These are phyloP conservation scores for Darevskia mixta DNA, from an alignment of 2,797 vertebrate species.

Conservation along the genomic window DNA sequence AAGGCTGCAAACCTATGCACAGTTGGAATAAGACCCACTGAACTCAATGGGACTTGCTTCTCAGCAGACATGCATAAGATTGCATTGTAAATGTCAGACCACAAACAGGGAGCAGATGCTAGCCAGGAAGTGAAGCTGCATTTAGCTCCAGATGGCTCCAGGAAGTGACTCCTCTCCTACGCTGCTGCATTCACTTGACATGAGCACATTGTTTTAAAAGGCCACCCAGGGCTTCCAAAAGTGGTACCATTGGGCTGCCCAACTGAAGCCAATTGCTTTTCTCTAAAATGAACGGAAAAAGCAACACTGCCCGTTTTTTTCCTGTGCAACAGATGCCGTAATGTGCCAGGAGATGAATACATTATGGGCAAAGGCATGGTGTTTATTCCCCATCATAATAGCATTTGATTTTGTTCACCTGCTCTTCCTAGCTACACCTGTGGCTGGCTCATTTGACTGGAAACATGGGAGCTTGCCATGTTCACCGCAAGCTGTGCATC, in stretches of 20 bases:
- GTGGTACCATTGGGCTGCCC: slow-evolving; percentile 9
- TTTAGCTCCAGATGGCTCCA: not conserved
- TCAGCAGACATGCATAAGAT: not conserved
- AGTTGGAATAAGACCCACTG: not conserved
- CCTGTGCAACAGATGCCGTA: slow-evolving; percentile 71
- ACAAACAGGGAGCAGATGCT: not conserved
- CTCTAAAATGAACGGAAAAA: slow-evolving; percentile 49
- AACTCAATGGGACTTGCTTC: not conserved
- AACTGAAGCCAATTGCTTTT: not conserved
- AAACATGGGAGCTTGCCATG: slow-evolving; percentile 63
- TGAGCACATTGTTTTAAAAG: slow-evolving; percentile 12
- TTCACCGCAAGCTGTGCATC: slow-evolving; percentile 62
- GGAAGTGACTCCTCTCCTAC: not conserved
- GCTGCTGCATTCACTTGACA: not conserved
- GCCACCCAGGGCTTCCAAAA: not conserved
- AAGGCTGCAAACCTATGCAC: not conserved
- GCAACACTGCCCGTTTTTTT: slow-evolving; percentile 41
- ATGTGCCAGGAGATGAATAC: slow-evolving; percentile 70
- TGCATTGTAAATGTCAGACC: not conserved
- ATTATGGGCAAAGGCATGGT: slow-evolving; percentile 67
- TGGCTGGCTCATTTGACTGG: slow-evolving; percentile 71
- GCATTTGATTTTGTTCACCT: slow-evolving; percentile 78
- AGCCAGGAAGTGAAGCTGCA: not conserved
- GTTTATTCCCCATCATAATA: slow-evolving; percentile 72
- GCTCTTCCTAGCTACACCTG: slow-evolving; percentile 75